Conservation (phyloP, 2,888 invertebrate species). For the Homarus gammarus region DNA sequence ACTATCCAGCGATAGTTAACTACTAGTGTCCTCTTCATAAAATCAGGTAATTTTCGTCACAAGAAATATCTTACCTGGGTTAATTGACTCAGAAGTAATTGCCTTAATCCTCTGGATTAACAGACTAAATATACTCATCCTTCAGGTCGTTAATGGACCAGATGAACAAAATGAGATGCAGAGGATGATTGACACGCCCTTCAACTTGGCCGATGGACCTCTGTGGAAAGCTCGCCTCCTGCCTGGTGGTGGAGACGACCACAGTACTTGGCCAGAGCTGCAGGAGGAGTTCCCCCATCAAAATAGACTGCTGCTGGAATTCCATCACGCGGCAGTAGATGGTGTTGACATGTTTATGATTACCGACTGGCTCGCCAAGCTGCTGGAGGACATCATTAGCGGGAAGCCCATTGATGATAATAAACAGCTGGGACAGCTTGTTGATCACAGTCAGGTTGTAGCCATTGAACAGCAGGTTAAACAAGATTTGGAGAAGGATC, state of each 20-base stretch:
- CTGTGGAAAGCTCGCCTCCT: background rate
- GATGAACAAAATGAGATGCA: too few relatives aligned
- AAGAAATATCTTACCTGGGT: too few relatives aligned
- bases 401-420: background rate
- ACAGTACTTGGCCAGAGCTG: background rate
- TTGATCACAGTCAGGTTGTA: background rate
- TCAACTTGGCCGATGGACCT: conserved; percentile 5
- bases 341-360: background rate
- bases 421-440: background rate
- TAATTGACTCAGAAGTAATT: too few relatives aligned
- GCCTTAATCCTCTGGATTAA: too few relatives aligned
- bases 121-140: background rate
- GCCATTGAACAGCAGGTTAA: background rate
- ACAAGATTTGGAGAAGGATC: background rate
- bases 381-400: background rate
- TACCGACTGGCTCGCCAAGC: background rate
- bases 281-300: background rate
- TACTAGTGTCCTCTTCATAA: too few relatives aligned
- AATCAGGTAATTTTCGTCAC: too few relatives aligned
- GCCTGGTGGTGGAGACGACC: background rate
- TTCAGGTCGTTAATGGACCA: background rate
- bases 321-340: background rate
- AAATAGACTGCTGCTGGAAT: background rate
- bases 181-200: background rate
- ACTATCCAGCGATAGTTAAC: too few relatives aligned